Evolutionary conservation across 2,888 invertebrate genomes (phyloP).

Genomic region (Latrodectus hesperus): DNA sequence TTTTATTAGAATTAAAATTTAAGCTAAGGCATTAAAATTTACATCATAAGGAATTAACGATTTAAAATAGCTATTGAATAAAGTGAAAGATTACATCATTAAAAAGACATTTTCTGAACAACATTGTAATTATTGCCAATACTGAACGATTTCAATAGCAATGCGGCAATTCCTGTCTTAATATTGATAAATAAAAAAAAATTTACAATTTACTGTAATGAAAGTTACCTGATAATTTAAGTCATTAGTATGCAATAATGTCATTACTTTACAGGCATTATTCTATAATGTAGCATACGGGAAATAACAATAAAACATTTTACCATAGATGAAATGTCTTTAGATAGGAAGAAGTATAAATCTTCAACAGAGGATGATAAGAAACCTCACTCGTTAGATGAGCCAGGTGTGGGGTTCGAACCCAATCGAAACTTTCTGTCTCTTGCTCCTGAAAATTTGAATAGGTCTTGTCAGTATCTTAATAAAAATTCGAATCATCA

Average conservation of each 20-base stretch:
- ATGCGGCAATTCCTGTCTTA: no score
- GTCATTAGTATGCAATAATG: neutral
- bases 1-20: no score
- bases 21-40: no score
- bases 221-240: neutral
- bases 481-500: conserved; percentile 32
- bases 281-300: neutral
- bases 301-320: neutral
- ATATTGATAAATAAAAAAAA: no score
- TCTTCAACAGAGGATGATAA: neutral
- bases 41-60: no score
- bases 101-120: no score
- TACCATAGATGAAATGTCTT: conserved; percentile 34
- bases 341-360: conserved; percentile 37
- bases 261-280: neutral
- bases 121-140: no score
- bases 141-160: no score
- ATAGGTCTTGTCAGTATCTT: conserved; percentile 46
- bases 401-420: conserved; percentile 7
- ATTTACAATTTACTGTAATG: no score
- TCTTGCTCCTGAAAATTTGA: conserved; percentile 49
- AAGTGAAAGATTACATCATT: no score
- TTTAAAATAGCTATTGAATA: no score
- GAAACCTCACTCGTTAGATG: conserved; percentile 33
- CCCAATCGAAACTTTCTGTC: conserved; percentile 44